Conservation (phyloP, 2,888 invertebrate genomes). For the Dorcus hopei region DNA sequence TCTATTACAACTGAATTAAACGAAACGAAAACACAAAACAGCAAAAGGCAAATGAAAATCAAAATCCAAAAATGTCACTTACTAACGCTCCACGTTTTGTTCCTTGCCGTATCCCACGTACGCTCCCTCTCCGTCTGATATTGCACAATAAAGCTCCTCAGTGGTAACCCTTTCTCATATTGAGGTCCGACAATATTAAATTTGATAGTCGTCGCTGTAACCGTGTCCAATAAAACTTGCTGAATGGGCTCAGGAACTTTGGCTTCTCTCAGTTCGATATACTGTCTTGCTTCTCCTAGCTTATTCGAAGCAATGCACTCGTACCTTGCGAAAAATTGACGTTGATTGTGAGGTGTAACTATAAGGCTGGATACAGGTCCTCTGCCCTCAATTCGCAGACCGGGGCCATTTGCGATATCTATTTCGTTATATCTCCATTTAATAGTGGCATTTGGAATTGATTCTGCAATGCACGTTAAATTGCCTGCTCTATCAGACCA, state of each 20-base stretch:
- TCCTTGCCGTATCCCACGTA: conserved; percentile 66
- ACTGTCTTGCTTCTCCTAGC: conserved; percentile 65
- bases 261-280: conserved; percentile 73
- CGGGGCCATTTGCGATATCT: conserved; percentile 51
- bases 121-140: conserved; percentile 67
- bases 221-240: conserved; percentile 63
- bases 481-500: conserved; percentile 82
- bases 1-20: no score
- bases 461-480: conserved; percentile 81
- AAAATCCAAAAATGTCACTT: conserved; percentile 29
- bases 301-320: conserved; percentile 79
- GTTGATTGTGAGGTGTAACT: conserved; percentile 64
- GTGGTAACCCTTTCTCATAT: conserved; percentile 71
- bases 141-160: conserved; percentile 70
- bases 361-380: conserved; percentile 72
- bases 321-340: conserved; percentile 68
- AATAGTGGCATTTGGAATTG: conserved; percentile 88
- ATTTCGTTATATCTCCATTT: conserved; percentile 65
- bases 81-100: conserved; percentile 75
- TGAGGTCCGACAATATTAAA: conserved; percentile 75
- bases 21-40: no score
- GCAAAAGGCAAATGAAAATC: no score
- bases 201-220: conserved; percentile 81
- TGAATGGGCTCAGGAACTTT: conserved; percentile 64
- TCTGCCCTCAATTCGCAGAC: conserved; percentile 60